Conservation (phyloP, 2,888 invertebrate species). For the Sacculina carcini region DNA sequence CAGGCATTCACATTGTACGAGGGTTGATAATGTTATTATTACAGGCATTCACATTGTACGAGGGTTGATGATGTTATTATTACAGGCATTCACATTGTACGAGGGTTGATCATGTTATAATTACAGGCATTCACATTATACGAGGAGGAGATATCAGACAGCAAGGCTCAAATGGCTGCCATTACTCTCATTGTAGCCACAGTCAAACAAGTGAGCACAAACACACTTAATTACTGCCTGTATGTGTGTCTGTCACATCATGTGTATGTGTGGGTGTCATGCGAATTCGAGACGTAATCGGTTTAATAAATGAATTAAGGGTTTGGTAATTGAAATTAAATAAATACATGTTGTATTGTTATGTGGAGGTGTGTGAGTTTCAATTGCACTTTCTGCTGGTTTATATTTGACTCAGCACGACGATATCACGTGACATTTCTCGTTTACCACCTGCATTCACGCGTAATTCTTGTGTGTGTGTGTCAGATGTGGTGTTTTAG, state of each 20-base stretch:
- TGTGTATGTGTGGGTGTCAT: too few relatives aligned
- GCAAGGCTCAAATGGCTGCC: conserved; percentile 82
- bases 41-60: conserved; percentile 81
- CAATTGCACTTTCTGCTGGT: neutral
- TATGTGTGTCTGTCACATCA: neutral
- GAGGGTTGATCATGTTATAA: neutral
- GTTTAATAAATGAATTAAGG: too few relatives aligned
- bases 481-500: conserved; percentile 42
- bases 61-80: conserved; percentile 25
- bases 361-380: neutral
- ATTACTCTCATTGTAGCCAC: conserved; percentile 70
- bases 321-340: too few relatives aligned
- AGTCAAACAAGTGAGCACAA: neutral
- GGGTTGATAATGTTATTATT: conserved; percentile 10
- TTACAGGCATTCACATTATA: conserved; percentile 72
- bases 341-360: neutral
- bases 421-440: too few relatives aligned
- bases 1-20: neutral
- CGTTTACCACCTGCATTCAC: too few relatives aligned
- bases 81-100: neutral
- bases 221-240: neutral
- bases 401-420: neutral
- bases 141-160: conserved; percentile 94
- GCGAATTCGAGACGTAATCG: too few relatives aligned
- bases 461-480: neutral